phyloP scores from a whole-genome alignment of 2,797 vertebrate species.

The Sebastes matsubarae region DNA sequence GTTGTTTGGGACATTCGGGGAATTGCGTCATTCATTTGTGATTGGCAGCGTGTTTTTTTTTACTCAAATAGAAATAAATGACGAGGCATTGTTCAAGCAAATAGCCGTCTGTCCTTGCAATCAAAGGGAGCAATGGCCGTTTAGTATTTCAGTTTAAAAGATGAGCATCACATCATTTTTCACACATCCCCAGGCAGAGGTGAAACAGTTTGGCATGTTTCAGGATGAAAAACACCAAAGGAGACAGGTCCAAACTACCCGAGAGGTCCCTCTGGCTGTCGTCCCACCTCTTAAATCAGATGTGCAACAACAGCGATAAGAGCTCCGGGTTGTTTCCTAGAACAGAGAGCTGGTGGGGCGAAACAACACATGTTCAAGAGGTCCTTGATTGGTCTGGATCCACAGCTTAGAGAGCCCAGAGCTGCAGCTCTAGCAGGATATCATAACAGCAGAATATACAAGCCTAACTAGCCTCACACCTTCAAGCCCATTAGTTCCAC shows the following conservation, averaged over 20 bases:
- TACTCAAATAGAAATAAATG: constrained; percentile 22
- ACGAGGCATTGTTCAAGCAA: constrained; percentile 13
- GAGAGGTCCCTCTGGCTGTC: constrained; percentile 9
- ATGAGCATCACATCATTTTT: not conserved
- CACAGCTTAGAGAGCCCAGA: not conserved
- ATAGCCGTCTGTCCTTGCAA: not conserved
- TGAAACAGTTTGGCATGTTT: constrained; percentile 10
- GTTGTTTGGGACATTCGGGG: constrained; percentile 34
- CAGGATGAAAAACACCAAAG: constrained; percentile 12
- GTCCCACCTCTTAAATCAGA: constrained; percentile 42
- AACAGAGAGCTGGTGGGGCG: not conserved
- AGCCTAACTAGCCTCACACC: constrained; percentile 49
- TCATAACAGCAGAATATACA: constrained; percentile 31
- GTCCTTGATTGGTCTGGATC: constrained; percentile 19
- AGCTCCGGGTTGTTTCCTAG: constrained; percentile 38
- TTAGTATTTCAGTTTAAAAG: not conserved
- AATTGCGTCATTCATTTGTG: constrained; percentile 46
- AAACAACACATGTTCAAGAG: constrained; percentile 26
- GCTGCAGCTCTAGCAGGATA: not conserved
- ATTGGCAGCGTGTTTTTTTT: constrained; percentile 12
- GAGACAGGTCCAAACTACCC: constrained; percentile 9
- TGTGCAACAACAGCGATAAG: constrained; percentile 27
- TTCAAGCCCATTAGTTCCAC: constrained; percentile 47
- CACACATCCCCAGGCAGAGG: not conserved
- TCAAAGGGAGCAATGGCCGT: not conserved